Base-by-base conservation (phyloP, 35 echinoderm and acorn worm genomes). In the Diadema setosum region DNA sequence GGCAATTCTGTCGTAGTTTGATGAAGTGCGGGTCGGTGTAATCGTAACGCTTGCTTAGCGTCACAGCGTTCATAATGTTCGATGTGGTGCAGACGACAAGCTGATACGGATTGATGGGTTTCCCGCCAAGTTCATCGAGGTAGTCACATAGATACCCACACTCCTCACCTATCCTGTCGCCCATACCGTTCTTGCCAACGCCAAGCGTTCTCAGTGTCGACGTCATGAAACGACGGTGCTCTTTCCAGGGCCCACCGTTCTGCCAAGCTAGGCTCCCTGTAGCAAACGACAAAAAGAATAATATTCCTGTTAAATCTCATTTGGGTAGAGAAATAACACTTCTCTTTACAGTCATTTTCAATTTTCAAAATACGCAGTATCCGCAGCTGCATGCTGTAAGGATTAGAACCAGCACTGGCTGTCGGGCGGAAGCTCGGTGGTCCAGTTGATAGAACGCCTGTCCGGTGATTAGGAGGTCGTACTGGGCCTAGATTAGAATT, bases 221-320 rank as follows among this genome's bases (percentile, higher is more conserved):
- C 26, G 70, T 29, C 17, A 76, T 76, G 40, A 86, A 86, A 1
- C 69, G 64, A 4, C 90, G 63, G 12, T 75, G 90, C 16, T 86
- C 61, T 45, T 85, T 85, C 90, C 90, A 91, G 4, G 32, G 39
- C 2, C 75, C 81, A 1, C 88, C 88, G 25, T 87, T 87, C 65
- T 87, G 60, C 85, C 85, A 87, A 14, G 67, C 64, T 34, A 87
- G 25, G 46, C 85, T 87, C 3, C 85, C 85, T 87, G 63, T 15
- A 59, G 37, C 1, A 44, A 44, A 78, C 9, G 36, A 78, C 18
- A 21, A 78, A 78, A 76, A 8, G 17, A 5, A 76, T 35, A 8
- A 78, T 75, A 24, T 35, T 4, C 30, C 23, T 55, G 49, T n/a
- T n/a, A n/a, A n/a, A n/a, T n/a, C n/a, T n/a, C n/a, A n/a, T n/a